Evolutionary conservation across 2,113 vertebrate species (phyloP), one percentile per base, ranked within the genome.

Genomic region (Potamarius usumacintae): DNA sequence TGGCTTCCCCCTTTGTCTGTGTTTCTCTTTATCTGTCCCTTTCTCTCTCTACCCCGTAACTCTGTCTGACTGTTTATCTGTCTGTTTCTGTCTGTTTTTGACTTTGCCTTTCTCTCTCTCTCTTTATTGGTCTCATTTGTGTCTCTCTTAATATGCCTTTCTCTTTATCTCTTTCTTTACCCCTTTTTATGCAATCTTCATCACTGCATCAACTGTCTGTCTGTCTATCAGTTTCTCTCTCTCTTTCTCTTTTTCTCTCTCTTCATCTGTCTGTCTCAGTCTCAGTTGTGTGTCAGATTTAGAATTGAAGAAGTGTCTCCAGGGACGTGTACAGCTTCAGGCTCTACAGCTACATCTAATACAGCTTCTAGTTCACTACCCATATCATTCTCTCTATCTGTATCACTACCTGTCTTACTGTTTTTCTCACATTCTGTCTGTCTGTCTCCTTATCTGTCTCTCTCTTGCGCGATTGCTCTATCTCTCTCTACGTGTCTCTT

Each of bases 281-380:
- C 79, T 82, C 79, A 62, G 79, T 34, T 91, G 91, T 85, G 87
- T 92, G 92, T 93, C 90, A 90, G 88, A 82, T 53, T 86, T 87
- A 87, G 90, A 90, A 89, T 52, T 48, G 88, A 79, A 82, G 25
- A 82, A 50, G 27, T 63, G 85, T 93, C 94, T 94, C 92, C 34
- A 20, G 94, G 92, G 94, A 95, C 87, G 91, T 95, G 94, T 95
- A 94, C 91, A 89, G 95, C 94, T 96, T 90, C 88, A 95, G 94
- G 94, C 94, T n/a, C 83, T 94, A 94, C 93, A 94, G 90, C 89
- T 90, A 87, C 86, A 89, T 91, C 84, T 82, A 84, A 88, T 78
- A 87, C 91, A 91, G 93, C 92, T 90, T 87, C 88, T 85, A 84
- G 10, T 90, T 89, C 65, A 81, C 91, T 88, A 89, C 83, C 84